Evolutionary conservation across 2,797 vertebrate genomes (phyloP).

Genomic region (Poecile montanus): DNA sequence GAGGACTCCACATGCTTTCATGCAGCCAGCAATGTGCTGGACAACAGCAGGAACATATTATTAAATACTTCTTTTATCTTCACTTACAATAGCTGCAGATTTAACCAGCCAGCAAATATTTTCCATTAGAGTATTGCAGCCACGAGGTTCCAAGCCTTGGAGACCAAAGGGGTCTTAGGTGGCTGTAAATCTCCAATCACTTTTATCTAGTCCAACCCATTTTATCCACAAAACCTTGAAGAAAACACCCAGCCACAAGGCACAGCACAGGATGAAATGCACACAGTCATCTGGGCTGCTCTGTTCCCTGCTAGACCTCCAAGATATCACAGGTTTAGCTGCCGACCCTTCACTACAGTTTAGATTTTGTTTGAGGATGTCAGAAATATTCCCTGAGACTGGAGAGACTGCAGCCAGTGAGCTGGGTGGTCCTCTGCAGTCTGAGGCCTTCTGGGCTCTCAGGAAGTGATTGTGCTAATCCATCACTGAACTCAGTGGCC

Average conservation of each 20-base stretch:
- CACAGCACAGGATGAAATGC: not conserved
- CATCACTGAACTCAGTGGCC: not conserved
- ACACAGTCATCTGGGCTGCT: not conserved
- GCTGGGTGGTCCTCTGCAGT: not conserved
- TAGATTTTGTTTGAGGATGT: not conserved
- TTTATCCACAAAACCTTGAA: not conserved
- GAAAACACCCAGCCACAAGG: not conserved
- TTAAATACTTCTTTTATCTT: conserved; percentile 58
- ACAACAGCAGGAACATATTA: conserved; percentile 49
- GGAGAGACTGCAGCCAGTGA: not conserved
- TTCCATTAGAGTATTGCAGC: not conserved
- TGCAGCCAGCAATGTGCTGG: conserved; percentile 7
- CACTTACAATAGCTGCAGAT: conserved; percentile 17
- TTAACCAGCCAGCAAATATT: not conserved
- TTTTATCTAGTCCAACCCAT: not conserved
- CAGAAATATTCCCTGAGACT: not conserved
- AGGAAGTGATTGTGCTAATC: not conserved
- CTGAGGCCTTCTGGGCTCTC: not conserved
- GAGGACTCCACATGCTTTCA: not conserved
- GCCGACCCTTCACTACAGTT: not conserved
- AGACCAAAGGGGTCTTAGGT: not conserved
- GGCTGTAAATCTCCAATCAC: not conserved
- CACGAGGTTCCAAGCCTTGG: not conserved
- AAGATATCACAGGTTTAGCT: not conserved
- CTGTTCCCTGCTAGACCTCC: not conserved